Conservation (phyloP, 2,888 invertebrate genomes). For the Dione juno region DNA sequence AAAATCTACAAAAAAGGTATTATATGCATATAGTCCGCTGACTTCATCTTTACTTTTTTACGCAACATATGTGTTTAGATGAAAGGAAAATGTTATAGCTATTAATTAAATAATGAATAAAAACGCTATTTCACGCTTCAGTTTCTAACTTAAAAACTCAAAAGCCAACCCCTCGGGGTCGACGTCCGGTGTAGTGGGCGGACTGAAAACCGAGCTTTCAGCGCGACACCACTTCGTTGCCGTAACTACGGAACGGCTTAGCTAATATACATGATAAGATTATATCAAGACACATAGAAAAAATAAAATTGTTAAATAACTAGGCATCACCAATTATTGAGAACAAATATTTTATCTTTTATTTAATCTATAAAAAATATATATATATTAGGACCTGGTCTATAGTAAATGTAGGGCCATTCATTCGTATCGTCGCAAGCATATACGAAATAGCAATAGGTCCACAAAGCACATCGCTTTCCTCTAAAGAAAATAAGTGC, state of each 20-base stretch:
- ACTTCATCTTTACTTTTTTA: too few relatives aligned
- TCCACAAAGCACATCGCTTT: background rate
- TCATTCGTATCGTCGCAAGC: background rate
- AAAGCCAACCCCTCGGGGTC: slow-evolving; percentile 66
- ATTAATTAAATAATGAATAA: background rate
- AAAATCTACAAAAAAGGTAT: too few relatives aligned
- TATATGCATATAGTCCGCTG: too few relatives aligned
- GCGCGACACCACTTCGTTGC: slow-evolving; percentile 57
- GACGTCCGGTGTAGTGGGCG: slow-evolving; percentile 73
- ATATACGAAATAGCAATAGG: background rate
- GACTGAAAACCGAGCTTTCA: slow-evolving; percentile 71
- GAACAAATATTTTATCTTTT: background rate
- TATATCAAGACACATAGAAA: slow-evolving; percentile 4
- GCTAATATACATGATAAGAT: slow-evolving; percentile 28
- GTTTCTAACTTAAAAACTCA: slow-evolving; percentile 37
- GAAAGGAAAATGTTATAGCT: background rate
- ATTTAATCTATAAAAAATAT: background rate
- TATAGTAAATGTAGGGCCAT: background rate
- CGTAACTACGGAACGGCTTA: slow-evolving; percentile 31
- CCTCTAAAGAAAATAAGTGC: background rate
- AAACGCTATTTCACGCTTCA: slow-evolving; percentile 38
- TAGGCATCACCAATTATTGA: too few relatives aligned
- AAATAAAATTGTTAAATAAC: background rate
- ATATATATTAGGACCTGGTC: background rate
- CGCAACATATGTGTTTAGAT: background rate